phyloP scores from a whole-genome alignment of 2,888 invertebrate species.

The Tenthredo scrophulariae region DNA sequence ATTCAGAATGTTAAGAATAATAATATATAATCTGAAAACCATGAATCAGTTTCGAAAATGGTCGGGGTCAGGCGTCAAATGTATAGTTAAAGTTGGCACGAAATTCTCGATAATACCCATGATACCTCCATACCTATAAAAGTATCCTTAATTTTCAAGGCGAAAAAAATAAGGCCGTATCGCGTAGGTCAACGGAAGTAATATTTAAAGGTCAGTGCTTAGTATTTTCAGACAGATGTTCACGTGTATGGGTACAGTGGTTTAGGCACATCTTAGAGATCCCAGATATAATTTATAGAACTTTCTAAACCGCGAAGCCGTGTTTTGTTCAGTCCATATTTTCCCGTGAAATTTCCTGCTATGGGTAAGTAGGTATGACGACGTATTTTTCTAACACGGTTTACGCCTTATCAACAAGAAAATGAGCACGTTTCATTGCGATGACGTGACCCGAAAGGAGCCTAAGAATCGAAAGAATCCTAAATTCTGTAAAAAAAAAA shows the following conservation, averaged over 20 bases:
- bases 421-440: neutral
- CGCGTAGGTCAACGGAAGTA: slow-evolving; percentile 30
- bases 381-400: neutral
- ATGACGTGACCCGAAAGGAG: no score
- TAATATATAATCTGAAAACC: neutral
- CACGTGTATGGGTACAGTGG: neutral
- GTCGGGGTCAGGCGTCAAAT: no score
- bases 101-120: neutral
- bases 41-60: no score
- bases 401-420: neutral
- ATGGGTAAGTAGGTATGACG: neutral
- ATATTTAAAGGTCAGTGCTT: slow-evolving; percentile 31
- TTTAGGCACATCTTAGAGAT: slow-evolving; percentile 32
- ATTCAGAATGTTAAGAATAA: neutral
- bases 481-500: no score
- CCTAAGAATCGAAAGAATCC: no score
- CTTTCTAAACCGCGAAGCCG: slow-evolving; percentile 10
- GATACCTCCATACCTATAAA: neutral
- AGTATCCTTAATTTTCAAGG: neutral
- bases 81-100: neutral
- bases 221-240: no score
- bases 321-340: neutral
- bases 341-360: neutral
- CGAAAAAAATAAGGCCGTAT: slow-evolving; percentile 2
- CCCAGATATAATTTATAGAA: slow-evolving; percentile 21